A percentile compares a stretch with the other conserved stretches of the same genome.
These are phyloP conservation scores for Hemiprocne comata DNA, from an alignment of 2,113 vertebrate genomes.

Conservation along the genomic window DNA sequence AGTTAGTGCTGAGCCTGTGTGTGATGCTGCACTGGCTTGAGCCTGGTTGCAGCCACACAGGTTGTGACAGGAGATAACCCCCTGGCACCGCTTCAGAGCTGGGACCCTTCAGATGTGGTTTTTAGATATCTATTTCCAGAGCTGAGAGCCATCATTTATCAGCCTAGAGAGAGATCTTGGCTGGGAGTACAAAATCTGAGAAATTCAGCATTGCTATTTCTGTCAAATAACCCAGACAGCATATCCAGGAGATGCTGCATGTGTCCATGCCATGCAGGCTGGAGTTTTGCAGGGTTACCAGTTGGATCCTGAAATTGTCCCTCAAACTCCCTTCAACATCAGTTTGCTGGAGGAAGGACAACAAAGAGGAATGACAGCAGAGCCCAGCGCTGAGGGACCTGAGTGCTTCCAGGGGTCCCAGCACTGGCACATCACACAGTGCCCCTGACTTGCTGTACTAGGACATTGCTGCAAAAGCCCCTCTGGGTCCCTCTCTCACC, in stretches of 20 bases:
- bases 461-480: neutral
- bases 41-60: fast-evolving
- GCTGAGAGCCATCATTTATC: neutral
- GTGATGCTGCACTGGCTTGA: fast-evolving
- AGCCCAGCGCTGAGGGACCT: fast-evolving
- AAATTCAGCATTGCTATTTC: neutral
- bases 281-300: neutral
- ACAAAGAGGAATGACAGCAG: neutral
- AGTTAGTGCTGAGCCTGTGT: neutral
- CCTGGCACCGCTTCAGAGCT: neutral
- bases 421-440: fast-evolving
- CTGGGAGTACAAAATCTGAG: neutral
- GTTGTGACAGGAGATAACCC: neutral
- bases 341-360: neutral
- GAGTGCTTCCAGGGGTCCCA: neutral
- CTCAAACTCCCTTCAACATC: neutral
- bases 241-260: neutral
- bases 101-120: neutral
- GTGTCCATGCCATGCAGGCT: neutral
- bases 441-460: neutral
- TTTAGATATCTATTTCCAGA: neutral
- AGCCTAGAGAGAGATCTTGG: neutral
- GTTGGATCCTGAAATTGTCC: neutral
- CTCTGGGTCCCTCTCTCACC: neutral
- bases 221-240: neutral